phyloP scores from a whole-genome alignment of 2,797 vertebrate species.

The Crax fasciolata region DNA sequence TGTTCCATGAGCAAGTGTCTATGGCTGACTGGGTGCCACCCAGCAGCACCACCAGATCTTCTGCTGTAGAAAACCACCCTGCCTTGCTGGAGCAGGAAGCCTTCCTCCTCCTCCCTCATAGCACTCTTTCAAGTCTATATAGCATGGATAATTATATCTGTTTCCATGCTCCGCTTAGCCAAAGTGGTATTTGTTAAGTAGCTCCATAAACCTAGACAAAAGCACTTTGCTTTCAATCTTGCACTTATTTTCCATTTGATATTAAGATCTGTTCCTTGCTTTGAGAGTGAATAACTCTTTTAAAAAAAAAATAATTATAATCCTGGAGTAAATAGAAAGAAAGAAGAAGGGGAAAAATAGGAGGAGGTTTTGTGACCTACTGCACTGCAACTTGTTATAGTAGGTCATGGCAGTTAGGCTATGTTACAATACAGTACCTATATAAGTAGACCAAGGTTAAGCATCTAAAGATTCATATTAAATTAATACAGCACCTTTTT shows the following conservation, averaged over 20 bases:
- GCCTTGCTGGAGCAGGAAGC: conserved; percentile 35
- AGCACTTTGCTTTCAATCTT: conserved; percentile 13
- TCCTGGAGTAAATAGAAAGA: not conserved
- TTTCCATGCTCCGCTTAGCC: conserved; percentile 46
- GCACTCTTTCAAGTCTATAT: conserved; percentile 59
- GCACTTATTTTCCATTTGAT: conserved; percentile 17
- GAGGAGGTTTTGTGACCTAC: not conserved
- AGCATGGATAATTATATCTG: conserved; percentile 57
- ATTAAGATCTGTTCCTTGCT: conserved; percentile 32
- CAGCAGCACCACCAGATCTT: not conserved
- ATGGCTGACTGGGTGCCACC: not conserved
- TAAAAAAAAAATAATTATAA: conserved; percentile 2
- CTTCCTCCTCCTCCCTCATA: conserved; percentile 21
- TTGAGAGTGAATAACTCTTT: conserved; percentile 23
- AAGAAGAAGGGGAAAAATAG: not conserved
- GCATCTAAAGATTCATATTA: conserved; percentile 7
- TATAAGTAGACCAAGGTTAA: conserved; percentile 10
- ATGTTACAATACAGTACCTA: not conserved
- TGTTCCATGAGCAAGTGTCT: not conserved
- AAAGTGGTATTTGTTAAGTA: conserved; percentile 52
- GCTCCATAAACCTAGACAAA: conserved; percentile 43
- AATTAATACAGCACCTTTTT: conserved; percentile 19
- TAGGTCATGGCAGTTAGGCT: not conserved
- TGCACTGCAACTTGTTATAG: conserved; percentile 22
- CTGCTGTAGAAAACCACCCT: not conserved